Percentiles rank a stretch among this genome's conserved stretches.
Conservation (phyloP, 1,140 invertebrate genomes). For the Drosophila pachea region DNA sequence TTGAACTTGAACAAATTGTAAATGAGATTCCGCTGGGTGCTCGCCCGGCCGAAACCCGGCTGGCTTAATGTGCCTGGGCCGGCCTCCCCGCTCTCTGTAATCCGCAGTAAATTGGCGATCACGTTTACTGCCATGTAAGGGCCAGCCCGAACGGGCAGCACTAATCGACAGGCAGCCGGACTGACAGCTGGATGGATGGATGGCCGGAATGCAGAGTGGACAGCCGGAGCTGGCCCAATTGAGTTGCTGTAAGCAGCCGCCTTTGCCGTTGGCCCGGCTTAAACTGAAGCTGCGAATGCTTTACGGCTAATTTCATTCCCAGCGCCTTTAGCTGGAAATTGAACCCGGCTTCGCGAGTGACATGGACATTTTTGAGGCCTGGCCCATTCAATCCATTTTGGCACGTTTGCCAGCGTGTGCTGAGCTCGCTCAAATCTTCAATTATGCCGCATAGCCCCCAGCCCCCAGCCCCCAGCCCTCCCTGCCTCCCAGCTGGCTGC, state of each 20-base stretch:
- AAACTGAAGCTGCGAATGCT: slow-evolving; percentile 13
- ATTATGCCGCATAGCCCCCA: slow-evolving; percentile 34
- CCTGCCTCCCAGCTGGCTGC: background rate
- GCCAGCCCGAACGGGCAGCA: background rate
- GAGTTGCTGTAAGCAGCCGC: slow-evolving; percentile 41
- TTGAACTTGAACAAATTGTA: slow-evolving; percentile 39
- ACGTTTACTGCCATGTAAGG: slow-evolving; percentile 6
- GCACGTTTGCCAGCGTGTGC: slow-evolving; percentile 3
- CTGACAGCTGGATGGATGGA: slow-evolving; percentile 6
- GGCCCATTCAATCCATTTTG: too few relatives aligned
- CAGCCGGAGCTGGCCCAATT: slow-evolving; percentile 34
- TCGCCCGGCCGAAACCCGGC: background rate
- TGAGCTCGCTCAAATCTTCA: slow-evolving; percentile 30
- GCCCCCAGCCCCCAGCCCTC: slow-evolving; percentile 22
- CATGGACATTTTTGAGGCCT: too few relatives aligned
- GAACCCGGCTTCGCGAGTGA: too few relatives aligned
- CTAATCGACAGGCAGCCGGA: background rate
- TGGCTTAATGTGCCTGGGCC: background rate
- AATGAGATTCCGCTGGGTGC: slow-evolving; percentile 17
- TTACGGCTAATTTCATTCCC: slow-evolving; percentile 39
- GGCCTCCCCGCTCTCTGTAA: background rate
- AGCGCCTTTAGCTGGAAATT: slow-evolving; percentile 5
- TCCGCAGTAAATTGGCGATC: slow-evolving; percentile 29
- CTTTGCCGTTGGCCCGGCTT: slow-evolving; percentile 22
- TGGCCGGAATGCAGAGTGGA: background rate